Conservation (phyloP, 1,140 invertebrate species). For the Drosophila tani region DNA sequence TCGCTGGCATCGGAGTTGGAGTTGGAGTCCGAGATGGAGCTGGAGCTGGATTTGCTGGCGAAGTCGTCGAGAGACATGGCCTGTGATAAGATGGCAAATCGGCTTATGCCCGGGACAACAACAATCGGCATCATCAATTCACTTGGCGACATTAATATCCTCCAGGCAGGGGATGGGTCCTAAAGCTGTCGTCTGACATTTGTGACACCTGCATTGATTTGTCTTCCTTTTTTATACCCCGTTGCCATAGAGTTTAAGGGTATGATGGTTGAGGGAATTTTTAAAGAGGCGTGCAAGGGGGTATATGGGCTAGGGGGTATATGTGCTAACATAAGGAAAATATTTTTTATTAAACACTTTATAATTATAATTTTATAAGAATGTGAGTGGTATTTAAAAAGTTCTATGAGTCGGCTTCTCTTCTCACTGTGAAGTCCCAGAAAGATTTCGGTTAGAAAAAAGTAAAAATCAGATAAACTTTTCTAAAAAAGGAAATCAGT, state of each 20-base stretch:
- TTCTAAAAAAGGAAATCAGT: too few relatives aligned
- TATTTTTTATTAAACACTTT: too few relatives aligned
- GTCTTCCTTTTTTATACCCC: constrained; percentile 62
- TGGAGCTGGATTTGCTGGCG: constrained; percentile 22
- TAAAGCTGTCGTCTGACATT: constrained; percentile 81
- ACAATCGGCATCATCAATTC: constrained; percentile 82
- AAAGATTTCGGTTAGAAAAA: too few relatives aligned
- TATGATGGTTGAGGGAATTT: background rate
- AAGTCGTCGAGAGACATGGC: constrained; percentile 27
- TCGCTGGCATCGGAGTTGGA: constrained; percentile 11
- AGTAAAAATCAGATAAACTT: too few relatives aligned
- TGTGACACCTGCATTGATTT: constrained; percentile 84
- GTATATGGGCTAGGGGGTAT: too few relatives aligned
- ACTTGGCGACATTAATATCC: constrained; percentile 82
- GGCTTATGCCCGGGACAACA: constrained; percentile 71
- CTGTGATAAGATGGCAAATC: constrained; percentile 82
- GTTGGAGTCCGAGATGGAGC: constrained; percentile 9
- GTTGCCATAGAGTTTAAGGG: constrained; percentile 4
- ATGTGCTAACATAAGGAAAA: too few relatives aligned
- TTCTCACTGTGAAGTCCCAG: too few relatives aligned
- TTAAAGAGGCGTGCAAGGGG: background rate
- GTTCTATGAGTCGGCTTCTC: too few relatives aligned
- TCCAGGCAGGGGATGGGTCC: constrained; percentile 37
- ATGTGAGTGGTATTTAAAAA: too few relatives aligned
- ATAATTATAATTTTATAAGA: too few relatives aligned